Percentiles rank a stretch among this genome's conserved stretches.
Conservation (phyloP, 2,113 vertebrate genomes). For the Anarhynchus alexandrinus region DNA sequence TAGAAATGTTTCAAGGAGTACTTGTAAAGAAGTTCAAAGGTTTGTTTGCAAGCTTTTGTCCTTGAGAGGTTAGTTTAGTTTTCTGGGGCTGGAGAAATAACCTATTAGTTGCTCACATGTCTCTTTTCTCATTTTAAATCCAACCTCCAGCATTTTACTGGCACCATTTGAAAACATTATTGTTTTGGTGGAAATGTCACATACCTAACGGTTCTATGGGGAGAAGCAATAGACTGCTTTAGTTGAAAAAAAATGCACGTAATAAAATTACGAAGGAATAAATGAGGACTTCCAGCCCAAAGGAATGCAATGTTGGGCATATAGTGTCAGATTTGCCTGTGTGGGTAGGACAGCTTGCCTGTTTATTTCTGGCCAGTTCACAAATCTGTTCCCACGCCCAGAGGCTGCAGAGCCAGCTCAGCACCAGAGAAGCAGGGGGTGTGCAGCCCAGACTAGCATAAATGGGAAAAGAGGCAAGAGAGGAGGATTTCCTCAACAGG, state of each 20-base stretch:
- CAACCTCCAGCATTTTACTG: background rate
- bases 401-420: background rate
- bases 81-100: background rate
- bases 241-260: background rate
- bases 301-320: background rate
- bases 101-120: background rate
- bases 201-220: background rate
- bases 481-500: background rate
- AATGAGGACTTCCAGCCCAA: background rate
- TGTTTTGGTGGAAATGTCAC: constrained; percentile 38
- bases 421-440: background rate
- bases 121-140: background rate
- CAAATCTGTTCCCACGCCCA: background rate
- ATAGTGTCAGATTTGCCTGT: background rate
- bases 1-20: background rate
- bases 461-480: background rate
- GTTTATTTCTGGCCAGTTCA: background rate
- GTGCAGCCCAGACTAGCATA: background rate
- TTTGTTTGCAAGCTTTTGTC: background rate
- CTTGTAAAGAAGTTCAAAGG: background rate
- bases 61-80: background rate
- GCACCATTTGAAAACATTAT: background rate
- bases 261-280: background rate
- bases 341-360: background rate
- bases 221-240: background rate